phyloP scores from a whole-genome alignment of 2,113 vertebrate species.

The Rhinichthys klamathensis region DNA sequence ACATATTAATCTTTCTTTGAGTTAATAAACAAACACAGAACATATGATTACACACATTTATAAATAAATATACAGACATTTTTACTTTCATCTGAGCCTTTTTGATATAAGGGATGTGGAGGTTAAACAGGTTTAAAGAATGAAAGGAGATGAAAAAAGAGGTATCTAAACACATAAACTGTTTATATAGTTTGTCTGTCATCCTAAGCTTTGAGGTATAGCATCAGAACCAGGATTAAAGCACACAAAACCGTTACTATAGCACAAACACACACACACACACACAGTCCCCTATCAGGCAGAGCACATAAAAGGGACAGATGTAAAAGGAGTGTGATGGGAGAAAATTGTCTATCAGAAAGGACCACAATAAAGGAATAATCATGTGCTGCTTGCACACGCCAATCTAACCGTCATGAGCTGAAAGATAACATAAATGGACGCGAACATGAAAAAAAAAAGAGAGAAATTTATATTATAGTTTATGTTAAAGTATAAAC shows the following conservation, averaged over 20 bases:
- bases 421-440: slow-evolving; percentile 19
- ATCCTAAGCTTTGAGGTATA: slow-evolving; percentile 26
- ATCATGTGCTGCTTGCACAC: slow-evolving; percentile 39
- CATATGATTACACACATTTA: background rate
- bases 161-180: slow-evolving; percentile 23
- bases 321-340: slow-evolving; percentile 40
- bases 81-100: slow-evolving; percentile 34
- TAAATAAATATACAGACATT: background rate
- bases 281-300: slow-evolving; percentile 23
- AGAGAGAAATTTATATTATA: background rate
- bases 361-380: slow-evolving; percentile 49
- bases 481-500: slow-evolving; percentile 26
- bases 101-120: slow-evolving; percentile 37
- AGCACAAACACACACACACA: slow-evolving; percentile 19
- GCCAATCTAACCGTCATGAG: slow-evolving; percentile 25
- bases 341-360: slow-evolving; percentile 38
- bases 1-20: background rate
- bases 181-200: slow-evolving; percentile 14
- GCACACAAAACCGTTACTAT: slow-evolving; percentile 34
- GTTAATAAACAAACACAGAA: background rate
- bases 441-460: background rate
- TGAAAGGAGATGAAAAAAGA: slow-evolving; percentile 38
- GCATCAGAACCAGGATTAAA: slow-evolving; percentile 47
- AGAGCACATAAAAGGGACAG: slow-evolving; percentile 32
- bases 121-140: slow-evolving; percentile 43